A percentile compares a stretch with the other conserved stretches of the same genome.
Evolutionary conservation across 1,140 invertebrate genomes (phyloP).

Genomic region (Melipona quadrifasciata): DNA sequence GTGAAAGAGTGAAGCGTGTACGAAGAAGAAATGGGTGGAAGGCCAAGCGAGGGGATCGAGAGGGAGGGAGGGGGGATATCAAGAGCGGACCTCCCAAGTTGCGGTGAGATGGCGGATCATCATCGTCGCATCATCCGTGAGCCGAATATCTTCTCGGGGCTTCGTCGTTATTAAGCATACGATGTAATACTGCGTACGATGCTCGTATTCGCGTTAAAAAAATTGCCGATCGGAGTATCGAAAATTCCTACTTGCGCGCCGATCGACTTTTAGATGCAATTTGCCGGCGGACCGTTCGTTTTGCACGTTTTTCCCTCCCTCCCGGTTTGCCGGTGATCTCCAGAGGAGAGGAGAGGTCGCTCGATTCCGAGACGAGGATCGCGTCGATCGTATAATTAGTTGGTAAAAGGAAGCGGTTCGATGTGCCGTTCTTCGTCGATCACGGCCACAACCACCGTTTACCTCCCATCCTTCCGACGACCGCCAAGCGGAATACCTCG

Average conservation of each 20-base stretch:
- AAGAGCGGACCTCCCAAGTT: conserved; percentile 82
- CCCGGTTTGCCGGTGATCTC: not conserved
- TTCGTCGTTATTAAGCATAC: conserved; percentile 59
- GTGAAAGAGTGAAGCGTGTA: conserved; percentile 75
- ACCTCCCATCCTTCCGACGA: not conserved
- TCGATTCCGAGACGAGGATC: conserved; percentile 28
- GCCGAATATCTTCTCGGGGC: conserved; percentile 72
- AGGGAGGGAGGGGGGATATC: conserved; percentile 72
- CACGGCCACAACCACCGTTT: too few species aligned
- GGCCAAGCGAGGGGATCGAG: conserved; percentile 59
- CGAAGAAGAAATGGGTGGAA: conserved; percentile 76
- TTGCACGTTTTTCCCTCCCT: not conserved
- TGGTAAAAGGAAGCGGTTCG: conserved; percentile 14
- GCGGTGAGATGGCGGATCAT: conserved; percentile 82
- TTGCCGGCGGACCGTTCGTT: conserved; percentile 19
- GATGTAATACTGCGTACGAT: conserved; percentile 28
- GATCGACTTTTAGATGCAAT: conserved; percentile 56
- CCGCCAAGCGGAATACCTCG: not conserved
- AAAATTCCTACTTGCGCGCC: conserved; percentile 51
- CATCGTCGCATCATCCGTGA: conserved; percentile 80
- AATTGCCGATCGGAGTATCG: conserved; percentile 54
- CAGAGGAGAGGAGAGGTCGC: not conserved
- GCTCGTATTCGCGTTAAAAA: conserved; percentile 55
- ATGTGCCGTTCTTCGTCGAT: not conserved
- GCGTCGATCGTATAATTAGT: conserved; percentile 49